Evolutionary conservation across 2,888 invertebrate species (phyloP), one percentile per base, ranked within the genome.

Genomic region (Drosophila borealis): DNA sequence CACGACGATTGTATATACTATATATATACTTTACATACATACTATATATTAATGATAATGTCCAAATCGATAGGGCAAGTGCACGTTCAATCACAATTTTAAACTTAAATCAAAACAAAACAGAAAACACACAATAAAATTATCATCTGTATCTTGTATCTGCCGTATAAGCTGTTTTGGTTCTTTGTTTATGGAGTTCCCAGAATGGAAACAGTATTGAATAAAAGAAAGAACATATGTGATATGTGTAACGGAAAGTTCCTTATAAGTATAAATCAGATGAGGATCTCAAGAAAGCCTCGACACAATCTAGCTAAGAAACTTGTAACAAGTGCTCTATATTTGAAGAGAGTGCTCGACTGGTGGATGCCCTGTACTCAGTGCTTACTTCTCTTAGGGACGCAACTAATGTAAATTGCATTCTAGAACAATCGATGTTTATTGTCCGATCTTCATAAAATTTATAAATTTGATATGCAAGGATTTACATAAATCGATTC

Each of bases 31-130:
- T 29, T 29, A 8, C 8, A 44, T 9, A 59, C 0, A 17, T 19
- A n/a, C 10, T 0, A 37, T 10, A 37, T n/a, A 14, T 17, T 46
- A 34, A 19, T 8, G 25, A 29, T 9, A 29, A 29, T 29, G 29
- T 8, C 29, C 29, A 8, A 29, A 8, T 29, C 29, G 2, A 29
- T 29, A 8, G 29, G 19, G 21, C 21, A 33, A 36, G 8, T 36
- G 9, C 36, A 62, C 55, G 57, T 64, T 57, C 64, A 71, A 53
- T 48, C 61, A 69, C 50, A 69, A 61, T 37, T 39, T 59, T 60
- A 36, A 48, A 33, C 11, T 42, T 54, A 54, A 41, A 53, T 70
- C 51, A 45, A 68, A 63, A 54, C 29, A 73, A 49, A 68, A 63
- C 34, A 34, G 46, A 46, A 36, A 41, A 53, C 29, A 53, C 4